Conservation (phyloP, 1,140 invertebrate species). For the Neodiprion lecontei region DNA sequence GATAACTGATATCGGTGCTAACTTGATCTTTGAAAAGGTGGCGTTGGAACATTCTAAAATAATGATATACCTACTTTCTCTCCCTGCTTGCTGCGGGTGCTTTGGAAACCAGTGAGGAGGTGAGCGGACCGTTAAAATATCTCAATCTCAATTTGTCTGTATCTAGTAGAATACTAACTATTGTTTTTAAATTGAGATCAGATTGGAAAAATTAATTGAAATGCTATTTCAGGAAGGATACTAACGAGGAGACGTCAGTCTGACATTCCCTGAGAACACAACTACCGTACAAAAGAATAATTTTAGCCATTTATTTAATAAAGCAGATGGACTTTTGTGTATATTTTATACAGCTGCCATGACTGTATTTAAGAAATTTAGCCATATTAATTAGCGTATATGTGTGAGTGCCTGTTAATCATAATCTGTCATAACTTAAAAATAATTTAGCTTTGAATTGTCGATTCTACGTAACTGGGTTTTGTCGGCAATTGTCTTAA, state of each 20-base stretch:
- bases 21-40: constrained; percentile 34
- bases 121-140: constrained; percentile 34
- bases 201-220: background rate
- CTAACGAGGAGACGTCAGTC: constrained; percentile 67
- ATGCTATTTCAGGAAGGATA: constrained; percentile 63
- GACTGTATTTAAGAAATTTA: constrained; percentile 55
- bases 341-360: constrained; percentile 59
- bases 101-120: constrained; percentile 44
- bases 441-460: constrained; percentile 36
- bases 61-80: constrained; percentile 49
- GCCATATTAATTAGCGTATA: constrained; percentile 58
- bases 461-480: background rate
- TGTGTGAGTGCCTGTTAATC: constrained; percentile 60
- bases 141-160: background rate
- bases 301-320: constrained; percentile 48
- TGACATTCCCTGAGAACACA: constrained; percentile 44
- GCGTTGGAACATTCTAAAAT: constrained; percentile 46
- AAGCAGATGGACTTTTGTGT: constrained; percentile 18
- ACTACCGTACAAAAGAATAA: constrained; percentile 59
- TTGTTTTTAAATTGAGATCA: constrained; percentile 8
- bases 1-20: constrained; percentile 4
- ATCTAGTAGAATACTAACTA: constrained; percentile 1
- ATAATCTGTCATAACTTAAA: constrained; percentile 22
- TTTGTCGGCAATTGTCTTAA: constrained; percentile 10
- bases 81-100: constrained; percentile 44